A percentile compares a stretch with the other conserved stretches of the same genome.
Conservation (phyloP, 2,888 invertebrate species). For the Leuctra nigra region DNA sequence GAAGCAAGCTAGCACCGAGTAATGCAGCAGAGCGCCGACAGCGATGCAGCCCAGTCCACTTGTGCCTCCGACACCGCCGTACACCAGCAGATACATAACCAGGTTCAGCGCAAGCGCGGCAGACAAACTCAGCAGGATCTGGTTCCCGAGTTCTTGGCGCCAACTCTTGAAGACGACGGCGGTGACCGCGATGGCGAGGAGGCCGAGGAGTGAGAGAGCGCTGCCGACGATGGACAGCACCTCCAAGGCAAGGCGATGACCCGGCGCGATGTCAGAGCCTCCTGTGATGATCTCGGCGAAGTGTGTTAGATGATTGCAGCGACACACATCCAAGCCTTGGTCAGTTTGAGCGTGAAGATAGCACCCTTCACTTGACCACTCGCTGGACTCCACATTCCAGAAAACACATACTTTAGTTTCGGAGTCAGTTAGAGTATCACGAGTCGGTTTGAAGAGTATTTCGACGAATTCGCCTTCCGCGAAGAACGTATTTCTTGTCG, state of each 20-base stretch:
- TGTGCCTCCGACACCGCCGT: neutral
- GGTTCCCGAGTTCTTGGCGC: conserved; percentile 57
- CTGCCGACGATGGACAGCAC: conserved; percentile 53
- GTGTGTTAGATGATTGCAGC: conserved; percentile 53
- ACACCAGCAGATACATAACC: conserved; percentile 38
- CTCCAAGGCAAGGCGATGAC: conserved; percentile 43
- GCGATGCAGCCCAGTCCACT: conserved; percentile 43
- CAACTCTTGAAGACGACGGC: conserved; percentile 52
- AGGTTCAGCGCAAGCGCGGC: conserved; percentile 54
- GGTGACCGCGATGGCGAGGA: conserved; percentile 51
- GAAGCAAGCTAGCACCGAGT: conserved; percentile 59
- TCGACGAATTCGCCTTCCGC: conserved; percentile 24
- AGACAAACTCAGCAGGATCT: conserved; percentile 57
- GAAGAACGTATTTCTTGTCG: conserved; percentile 16
- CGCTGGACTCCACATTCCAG: conserved; percentile 46
- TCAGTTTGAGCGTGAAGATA: conserved; percentile 17
- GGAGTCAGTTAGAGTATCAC: neutral
- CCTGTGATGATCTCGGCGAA: conserved; percentile 49
- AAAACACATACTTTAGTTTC: conserved; percentile 42
- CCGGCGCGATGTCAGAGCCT: conserved; percentile 27
- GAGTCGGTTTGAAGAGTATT: conserved; percentile 28
- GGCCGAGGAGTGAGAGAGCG: conserved; percentile 50
- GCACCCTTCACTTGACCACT: conserved; percentile 33
- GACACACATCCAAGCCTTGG: conserved; percentile 33
- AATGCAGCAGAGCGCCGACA: conserved; percentile 58